Percentiles rank a stretch among this genome's conserved stretches.
Conservation (phyloP, 2,113 vertebrate genomes). For the Pterocles gutturalis region DNA sequence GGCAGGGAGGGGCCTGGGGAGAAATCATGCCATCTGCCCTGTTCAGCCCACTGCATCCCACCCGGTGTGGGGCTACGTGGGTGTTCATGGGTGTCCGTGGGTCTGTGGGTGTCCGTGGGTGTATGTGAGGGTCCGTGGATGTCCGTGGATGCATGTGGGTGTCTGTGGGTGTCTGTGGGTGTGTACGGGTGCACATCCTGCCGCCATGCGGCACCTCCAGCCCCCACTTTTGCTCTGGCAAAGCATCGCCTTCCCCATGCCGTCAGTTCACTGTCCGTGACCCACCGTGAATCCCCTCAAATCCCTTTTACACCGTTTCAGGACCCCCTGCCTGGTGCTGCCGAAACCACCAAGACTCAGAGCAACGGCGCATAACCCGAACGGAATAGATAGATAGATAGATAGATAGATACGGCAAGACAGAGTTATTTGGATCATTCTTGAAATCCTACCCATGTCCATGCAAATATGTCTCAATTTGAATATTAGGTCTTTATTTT, state of each 20-base stretch:
- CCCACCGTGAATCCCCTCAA: not conserved
- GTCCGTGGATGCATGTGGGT: no score
- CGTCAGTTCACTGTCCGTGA: no score
- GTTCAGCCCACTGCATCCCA: not conserved
- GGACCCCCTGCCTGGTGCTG: not conserved
- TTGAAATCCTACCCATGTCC: not conserved
- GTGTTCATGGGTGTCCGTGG: no score
- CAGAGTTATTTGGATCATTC: not conserved
- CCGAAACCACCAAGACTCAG: not conserved
- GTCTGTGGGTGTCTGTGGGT: no score
- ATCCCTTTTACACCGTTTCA: not conserved
- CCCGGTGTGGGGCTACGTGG: accelerated
- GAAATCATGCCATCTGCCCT: no score
- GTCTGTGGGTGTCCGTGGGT: no score
- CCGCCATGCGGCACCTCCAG: accelerated
- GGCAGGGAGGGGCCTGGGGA: accelerated
- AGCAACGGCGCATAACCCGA: not conserved
- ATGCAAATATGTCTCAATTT: not conserved
- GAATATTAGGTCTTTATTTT: not conserved
- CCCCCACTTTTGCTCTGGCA: not conserved
- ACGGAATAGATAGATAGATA: not conserved
- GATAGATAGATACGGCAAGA: not conserved
- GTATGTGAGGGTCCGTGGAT: no score
- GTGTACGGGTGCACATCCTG: no score
- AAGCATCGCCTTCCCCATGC: not conserved